Evolutionary conservation across 2,888 invertebrate species (phyloP), one percentile per base, ranked within the genome.

Genomic region (Lochmaea capreae): DNA sequence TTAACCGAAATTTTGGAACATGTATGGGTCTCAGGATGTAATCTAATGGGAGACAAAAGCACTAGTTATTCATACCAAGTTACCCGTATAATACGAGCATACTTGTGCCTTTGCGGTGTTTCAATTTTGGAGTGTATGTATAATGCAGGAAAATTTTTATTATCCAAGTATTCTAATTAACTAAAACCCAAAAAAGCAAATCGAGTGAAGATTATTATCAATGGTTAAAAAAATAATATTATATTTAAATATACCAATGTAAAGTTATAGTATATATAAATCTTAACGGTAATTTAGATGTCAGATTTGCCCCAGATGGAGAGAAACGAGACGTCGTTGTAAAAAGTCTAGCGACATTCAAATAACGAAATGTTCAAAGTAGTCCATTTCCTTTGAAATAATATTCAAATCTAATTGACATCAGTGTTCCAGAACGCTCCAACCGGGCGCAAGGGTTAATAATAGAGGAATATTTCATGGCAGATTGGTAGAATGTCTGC

Each of bases 401-500:
- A 68, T 65, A 71, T 71, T 71, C 65, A 71, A 71, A 70, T 70
- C 70, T 52, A 70, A 71, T 65, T 65, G 71, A 65, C 58, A 65
- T 65, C 65, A 65, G 65, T 65, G 65, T 65, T 65, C 33, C 22
- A 33, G 46, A 71, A 65, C 65, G 58, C 14, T 46, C 26, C 58
- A 33, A 8, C 43, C 65, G 58, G 22, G 57, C 54, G 71, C n/a
- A 65, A 57, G 71, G 65, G 71, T 71, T 71, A 71, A 71, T 71
- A 71, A 71, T 65, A 65, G 65, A 65, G 65, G 66, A 73, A 66
- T 73, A 66, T 66, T 70, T 73, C 65, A 70, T 65, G 59, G 66
- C 73, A 66, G 67, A 65, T 71, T 66, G 78, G 80, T 80, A 81
- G 76, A 76, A 76, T 82, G 85, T 81, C 85, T 86, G 85, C 84